A percentile compares a stretch with the other conserved stretches of the same genome.
These are phyloP conservation scores for Aythya baeri DNA, from an alignment of 2,113 vertebrate species.

Conservation along the genomic window DNA sequence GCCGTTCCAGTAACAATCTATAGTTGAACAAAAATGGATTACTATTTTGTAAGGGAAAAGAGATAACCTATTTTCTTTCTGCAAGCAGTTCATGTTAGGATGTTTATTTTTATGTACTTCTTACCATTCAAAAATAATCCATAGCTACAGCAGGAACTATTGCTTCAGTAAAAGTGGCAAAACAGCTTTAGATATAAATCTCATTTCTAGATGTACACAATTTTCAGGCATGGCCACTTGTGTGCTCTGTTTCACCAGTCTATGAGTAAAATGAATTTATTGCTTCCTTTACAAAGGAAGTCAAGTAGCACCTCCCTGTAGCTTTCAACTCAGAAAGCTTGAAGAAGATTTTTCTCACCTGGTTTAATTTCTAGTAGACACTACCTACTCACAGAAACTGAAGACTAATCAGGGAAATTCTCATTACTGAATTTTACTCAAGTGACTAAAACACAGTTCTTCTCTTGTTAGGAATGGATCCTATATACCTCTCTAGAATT, in stretches of 20 bases:
- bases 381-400: not conserved
- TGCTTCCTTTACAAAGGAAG: not conserved
- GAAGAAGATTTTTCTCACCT: not conserved
- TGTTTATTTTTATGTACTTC: not conserved
- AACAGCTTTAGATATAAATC: not conserved
- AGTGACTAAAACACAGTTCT: not conserved
- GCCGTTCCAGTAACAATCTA: too few relatives aligned
- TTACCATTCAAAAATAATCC: not conserved
- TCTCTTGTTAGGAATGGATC: not conserved
- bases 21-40: not conserved
- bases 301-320: not conserved
- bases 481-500: accelerated
- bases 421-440: accelerated
- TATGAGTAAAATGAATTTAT: not conserved
- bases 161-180: not conserved
- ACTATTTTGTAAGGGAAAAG: not conserved
- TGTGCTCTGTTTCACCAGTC: not conserved
- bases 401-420: not conserved
- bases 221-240: not conserved
- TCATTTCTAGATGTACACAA: not conserved
- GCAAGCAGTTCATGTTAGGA: not conserved
- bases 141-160: not conserved
- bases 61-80: not conserved
- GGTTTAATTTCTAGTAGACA: not conserved
- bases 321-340: not conserved